Conservation (phyloP, 2,888 invertebrate species). For the Cetonia aurata region DNA sequence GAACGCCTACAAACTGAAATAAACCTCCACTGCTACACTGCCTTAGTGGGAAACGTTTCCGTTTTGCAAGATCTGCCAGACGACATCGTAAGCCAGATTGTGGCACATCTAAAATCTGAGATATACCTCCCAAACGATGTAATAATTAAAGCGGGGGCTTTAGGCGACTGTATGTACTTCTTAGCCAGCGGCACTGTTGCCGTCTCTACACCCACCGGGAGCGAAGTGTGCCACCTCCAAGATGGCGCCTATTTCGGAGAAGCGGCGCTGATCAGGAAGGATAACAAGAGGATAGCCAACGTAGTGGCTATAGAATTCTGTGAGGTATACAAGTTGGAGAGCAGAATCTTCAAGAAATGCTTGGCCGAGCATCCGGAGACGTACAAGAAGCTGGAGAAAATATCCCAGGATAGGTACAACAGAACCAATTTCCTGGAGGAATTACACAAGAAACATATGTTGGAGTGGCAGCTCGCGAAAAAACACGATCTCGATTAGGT, state of each 20-base stretch:
- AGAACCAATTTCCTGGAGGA: conserved; percentile 44
- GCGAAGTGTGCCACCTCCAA: conserved; percentile 72
- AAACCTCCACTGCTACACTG: conserved; percentile 69
- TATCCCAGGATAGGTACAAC: conserved; percentile 36
- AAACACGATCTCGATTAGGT: conserved; percentile 31
- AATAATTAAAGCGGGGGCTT: conserved; percentile 71
- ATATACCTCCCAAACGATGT: conserved; percentile 74
- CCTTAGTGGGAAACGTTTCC: conserved; percentile 70
- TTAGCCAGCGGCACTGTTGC: conserved; percentile 74
- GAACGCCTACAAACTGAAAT: conserved; percentile 65
- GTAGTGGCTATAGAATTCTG: conserved; percentile 74
- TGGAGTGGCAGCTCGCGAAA: conserved; percentile 39
- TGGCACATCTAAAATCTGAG: conserved; percentile 70
- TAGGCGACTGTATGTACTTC: conserved; percentile 76
- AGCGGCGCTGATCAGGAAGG: conserved; percentile 71
- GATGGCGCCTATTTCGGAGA: conserved; percentile 77
- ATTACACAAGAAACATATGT: conserved; percentile 45
- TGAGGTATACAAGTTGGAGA: conserved; percentile 71
- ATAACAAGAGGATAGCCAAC: conserved; percentile 71
- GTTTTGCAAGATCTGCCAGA: conserved; percentile 69
- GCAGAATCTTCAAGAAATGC: conserved; percentile 48
- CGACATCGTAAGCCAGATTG: conserved; percentile 68
- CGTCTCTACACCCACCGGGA: conserved; percentile 72
- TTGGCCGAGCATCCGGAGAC: conserved; percentile 33
- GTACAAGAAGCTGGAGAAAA: conserved; percentile 42